Evolutionary conservation across 2,113 vertebrate species (phyloP), one percentile per base, ranked within the genome.

Genomic region (Xenopus borealis): DNA sequence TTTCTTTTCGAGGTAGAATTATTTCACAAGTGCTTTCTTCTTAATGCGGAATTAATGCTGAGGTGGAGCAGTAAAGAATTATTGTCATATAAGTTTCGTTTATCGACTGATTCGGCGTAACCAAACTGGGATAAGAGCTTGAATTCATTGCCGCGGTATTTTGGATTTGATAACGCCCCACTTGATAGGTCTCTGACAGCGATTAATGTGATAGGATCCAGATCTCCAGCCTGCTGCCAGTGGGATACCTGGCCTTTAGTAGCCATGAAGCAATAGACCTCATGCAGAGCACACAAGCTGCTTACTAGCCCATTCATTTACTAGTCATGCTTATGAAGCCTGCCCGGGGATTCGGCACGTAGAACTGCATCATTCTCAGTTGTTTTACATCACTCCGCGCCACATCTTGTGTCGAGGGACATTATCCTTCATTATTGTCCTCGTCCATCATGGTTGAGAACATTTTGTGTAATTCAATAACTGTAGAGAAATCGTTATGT

Each of bases 221-320:
- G 66, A 69, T 67, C 52, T 47, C 23, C 46, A 45, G 57, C 17
- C 30, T 23, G 16, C 18, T 68, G 72, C 64, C 64, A 75, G 17
- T 61, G 20, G 59, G 55, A 52, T 69, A 62, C 57, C 72, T 62
- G 72, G 65, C 7, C 64, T 52, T 16, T 75, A 69, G 45, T 75
- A 75, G 69, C 72, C 66, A 20, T 75, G 66, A 62, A 62, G 53
- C 57, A 11, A 66, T 13, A 52, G 62, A 62, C 23, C 27, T 4
- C 72, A 75, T 68, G 64, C 16, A 57, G 63, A 67, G 65, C 65
- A 50, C 44, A 27, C 44, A 50, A 17, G 45, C 33, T 59, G 33
- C 23, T 44, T 20, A 18, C n/a, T 0, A 20, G 27, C 18, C 66
- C 66, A 12, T 44, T 23, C 20, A 19, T 20, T 62, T 57, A 47